Evolutionary conservation across 2,797 vertebrate species (phyloP), one percentile per base, ranked within the genome.

Genomic region (Anguilla obscura): DNA sequence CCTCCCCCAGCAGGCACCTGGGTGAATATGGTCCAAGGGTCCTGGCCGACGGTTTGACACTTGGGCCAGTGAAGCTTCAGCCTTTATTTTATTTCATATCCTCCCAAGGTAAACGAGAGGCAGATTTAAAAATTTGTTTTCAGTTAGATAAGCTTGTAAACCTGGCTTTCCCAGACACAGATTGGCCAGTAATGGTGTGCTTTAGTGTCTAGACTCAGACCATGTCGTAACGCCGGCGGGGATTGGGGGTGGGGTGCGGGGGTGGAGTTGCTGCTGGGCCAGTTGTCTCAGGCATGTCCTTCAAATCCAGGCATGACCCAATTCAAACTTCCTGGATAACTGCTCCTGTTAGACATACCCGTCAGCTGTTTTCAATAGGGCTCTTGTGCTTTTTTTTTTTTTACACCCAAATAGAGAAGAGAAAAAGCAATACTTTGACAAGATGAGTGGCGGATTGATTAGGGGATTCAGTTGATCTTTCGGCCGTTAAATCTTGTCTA

Each of bases 151-250:
- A n/a, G 63, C 63, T 69, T 69, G 91, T 92, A 92, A 92, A 90
- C 90, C 89, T 84, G 91, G 91, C 30, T 91, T 88, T 76, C 84
- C 69, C 76, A 91, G 88, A 90, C 85, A 82, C 56, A 1, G 87
- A 87, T 89, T 90, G 84, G 90, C 89, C 86, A 91, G 27, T 63
- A 3, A 63, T 91, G 84, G 89, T 69, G 91, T 91, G 87, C 76
- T 94, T 94, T 91, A 91, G 66, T 93, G 84, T 94, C 92, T 94
- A 87, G 45, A 90, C 92, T 91, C 92, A 92, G 92, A 92, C 92
- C 90, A 87, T 84, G 87, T 88, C 90, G 91, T 90, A 90, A 50
- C 27, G 24, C 94, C 92, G 48, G 90, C 92, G 90, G 92, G 92
- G 92, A 92, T 92, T 89, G 87, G 85, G 91, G 93, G 96, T 94